Conservation (phyloP, 2,113 vertebrate genomes). For the Cercopithecus mona region DNA sequence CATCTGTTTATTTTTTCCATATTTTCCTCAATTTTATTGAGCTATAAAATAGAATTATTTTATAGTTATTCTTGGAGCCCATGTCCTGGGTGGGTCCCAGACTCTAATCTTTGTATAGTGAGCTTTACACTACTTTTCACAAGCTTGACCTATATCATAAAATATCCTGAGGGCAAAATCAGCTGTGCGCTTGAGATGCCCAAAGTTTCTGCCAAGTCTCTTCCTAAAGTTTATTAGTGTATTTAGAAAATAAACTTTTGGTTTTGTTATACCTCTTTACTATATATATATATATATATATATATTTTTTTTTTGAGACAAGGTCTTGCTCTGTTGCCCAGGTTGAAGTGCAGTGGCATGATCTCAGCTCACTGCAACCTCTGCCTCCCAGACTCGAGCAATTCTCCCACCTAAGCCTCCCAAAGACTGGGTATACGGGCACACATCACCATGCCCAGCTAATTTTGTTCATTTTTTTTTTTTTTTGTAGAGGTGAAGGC, state of each 20-base stretch:
- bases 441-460: too few species aligned
- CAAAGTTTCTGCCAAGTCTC: conserved; percentile 37
- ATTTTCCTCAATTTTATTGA: conserved; percentile 20
- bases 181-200: not conserved
- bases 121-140: conserved; percentile 26
- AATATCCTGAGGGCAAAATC: conserved; percentile 29
- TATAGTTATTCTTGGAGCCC: not conserved
- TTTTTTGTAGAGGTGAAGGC: too few species aligned
- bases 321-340: too few species aligned
- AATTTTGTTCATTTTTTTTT: too few species aligned
- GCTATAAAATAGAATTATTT: not conserved
- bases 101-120: not conserved
- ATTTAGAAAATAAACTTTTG: not conserved
- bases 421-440: too few species aligned
- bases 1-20: not conserved
- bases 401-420: too few species aligned
- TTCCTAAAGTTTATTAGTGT: conserved; percentile 3
- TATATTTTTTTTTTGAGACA: too few species aligned
- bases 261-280: conserved; percentile 2
- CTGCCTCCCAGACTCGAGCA: too few species aligned
- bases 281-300: not conserved
- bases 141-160: conserved; percentile 11
- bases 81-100: not conserved
- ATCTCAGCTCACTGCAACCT: too few species aligned
- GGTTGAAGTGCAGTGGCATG: too few species aligned